phyloP scores from a whole-genome alignment of 1,140 invertebrate species.

The Drosophila leontia region DNA sequence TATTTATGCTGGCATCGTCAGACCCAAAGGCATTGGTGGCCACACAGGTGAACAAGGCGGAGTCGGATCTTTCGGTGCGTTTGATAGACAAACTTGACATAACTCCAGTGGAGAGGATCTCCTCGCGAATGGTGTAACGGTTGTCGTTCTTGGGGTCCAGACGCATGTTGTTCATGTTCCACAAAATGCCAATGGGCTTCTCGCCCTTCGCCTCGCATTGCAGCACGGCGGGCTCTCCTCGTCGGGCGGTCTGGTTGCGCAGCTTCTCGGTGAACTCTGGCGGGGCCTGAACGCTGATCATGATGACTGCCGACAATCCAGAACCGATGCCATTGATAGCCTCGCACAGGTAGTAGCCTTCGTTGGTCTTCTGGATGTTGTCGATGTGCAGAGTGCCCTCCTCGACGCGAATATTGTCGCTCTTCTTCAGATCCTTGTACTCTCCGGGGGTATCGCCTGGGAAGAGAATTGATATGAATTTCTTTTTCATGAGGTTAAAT shows the following conservation, averaged over 20 bases:
- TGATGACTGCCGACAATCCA: conserved; percentile 95
- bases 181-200: conserved; percentile 97
- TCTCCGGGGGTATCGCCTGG: conserved; percentile 94
- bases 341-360: conserved; percentile 98
- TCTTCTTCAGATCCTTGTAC: conserved; percentile 95
- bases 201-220: conserved; percentile 98
- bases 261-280: conserved; percentile 97
- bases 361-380: conserved; percentile 96
- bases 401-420: conserved; percentile 95
- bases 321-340: conserved; percentile 98
- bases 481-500: too few species aligned
- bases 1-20: conserved; percentile 97
- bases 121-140: conserved; percentile 96
- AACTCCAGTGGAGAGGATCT: conserved; percentile 94
- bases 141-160: conserved; percentile 94
- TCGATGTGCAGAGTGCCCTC: conserved; percentile 95
- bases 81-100: conserved; percentile 95
- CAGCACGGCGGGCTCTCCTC: conserved; percentile 95
- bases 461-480: not conserved
- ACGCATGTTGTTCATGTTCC: conserved; percentile 97
- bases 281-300: conserved; percentile 97
- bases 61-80: conserved; percentile 94
- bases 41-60: conserved; percentile 96
- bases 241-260: conserved; percentile 94
- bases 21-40: conserved; percentile 97